Evolutionary conservation across 2,113 vertebrate genomes (phyloP).

Genomic region (Amphilophus citrinellus): DNA sequence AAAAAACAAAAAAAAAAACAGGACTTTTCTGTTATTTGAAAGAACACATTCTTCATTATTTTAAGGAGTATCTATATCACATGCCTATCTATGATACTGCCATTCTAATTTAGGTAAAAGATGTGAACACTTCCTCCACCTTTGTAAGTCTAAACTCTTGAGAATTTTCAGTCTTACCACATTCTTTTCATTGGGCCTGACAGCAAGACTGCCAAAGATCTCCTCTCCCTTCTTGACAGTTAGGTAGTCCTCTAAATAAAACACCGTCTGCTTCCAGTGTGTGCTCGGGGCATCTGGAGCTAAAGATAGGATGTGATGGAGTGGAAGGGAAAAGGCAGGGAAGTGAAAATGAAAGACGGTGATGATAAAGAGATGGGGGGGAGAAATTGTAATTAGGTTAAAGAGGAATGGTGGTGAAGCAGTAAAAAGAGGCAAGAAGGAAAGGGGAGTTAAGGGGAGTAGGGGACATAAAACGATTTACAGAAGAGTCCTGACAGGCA

Average conservation of each 20-base stretch:
- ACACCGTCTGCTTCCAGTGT: constrained; percentile 99
- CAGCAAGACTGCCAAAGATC: constrained; percentile 92
- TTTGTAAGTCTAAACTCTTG: neutral
- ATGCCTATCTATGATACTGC: neutral
- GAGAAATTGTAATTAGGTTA: neutral
- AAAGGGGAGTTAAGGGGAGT: neutral
- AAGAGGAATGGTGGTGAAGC: neutral
- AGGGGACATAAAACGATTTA: neutral
- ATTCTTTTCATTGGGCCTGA: constrained; percentile 96
- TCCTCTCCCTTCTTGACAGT: constrained; percentile 96
- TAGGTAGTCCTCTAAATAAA: constrained; percentile 97
- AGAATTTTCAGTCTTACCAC: constrained; percentile 83
- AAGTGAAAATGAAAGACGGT: neutral
- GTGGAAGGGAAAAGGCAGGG: neutral
- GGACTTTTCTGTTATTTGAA: neutral
- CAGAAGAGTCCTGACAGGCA: neutral
- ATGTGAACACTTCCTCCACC: neutral
- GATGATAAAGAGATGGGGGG: neutral
- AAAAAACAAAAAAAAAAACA: neutral
- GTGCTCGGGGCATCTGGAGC: constrained; percentile 95
- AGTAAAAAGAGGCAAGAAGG: neutral
- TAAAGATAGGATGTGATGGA: constrained; percentile 57
- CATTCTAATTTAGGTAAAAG: neutral
- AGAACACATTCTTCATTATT: neutral
- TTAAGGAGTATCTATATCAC: neutral